Evolutionary conservation across 2,797 vertebrate genomes (phyloP).

Genomic region (Lithobates pipiens): DNA sequence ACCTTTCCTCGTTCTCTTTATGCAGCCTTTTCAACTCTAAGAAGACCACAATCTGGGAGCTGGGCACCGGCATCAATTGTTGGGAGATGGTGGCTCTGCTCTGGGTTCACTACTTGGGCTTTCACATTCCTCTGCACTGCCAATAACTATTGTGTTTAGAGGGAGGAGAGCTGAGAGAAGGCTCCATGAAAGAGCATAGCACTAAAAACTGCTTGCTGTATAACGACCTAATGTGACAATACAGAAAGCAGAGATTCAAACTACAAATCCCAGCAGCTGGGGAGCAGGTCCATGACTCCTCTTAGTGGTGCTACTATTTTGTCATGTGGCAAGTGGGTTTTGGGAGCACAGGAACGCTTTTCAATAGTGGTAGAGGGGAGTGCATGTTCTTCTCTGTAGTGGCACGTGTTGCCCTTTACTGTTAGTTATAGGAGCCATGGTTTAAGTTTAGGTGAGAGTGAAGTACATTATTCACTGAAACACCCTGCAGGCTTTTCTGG

Average conservation of each 20-base stretch:
- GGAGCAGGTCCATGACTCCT: constrained; percentile 23
- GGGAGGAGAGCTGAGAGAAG: no score
- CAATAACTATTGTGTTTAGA: no score
- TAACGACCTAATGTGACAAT: no score
- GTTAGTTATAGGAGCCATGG: no score
- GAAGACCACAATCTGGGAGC: constrained; percentile 94
- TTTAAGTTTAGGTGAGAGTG: no score
- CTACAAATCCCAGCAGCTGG: constrained; percentile 29
- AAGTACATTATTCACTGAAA: no score
- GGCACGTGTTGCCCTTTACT: no score
- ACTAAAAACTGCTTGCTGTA: background rate
- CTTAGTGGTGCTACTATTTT: background rate
- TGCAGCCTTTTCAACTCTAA: constrained; percentile 95
- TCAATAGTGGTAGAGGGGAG: no score
- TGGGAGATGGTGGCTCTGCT: constrained; percentile 83
- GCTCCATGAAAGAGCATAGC: no score
- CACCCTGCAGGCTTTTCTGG: no score
- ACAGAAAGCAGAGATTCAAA: constrained; percentile 7
- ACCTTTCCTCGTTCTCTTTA: constrained; percentile 96
- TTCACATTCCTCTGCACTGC: background rate
- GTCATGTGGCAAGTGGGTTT: background rate
- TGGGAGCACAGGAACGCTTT: no score
- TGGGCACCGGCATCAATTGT: constrained; percentile 79
- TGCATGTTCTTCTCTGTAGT: no score
- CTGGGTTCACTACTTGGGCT: background rate